Conservation (phyloP, 2,113 vertebrate genomes). For the Trematocara stigmaticum region DNA sequence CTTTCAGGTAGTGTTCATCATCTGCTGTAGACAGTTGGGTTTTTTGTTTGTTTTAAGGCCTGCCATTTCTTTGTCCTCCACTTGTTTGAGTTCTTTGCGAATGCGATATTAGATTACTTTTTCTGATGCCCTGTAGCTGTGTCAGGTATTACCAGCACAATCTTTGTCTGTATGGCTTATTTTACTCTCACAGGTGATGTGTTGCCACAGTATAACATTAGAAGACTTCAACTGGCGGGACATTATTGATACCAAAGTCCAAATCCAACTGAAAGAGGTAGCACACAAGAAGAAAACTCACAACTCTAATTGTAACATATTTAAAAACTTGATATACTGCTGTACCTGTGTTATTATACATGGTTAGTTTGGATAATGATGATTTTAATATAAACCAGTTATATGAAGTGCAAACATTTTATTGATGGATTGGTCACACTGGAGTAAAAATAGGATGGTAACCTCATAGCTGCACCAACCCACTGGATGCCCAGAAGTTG, state of each 20-base stretch:
- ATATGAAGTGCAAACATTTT: background rate
- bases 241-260: constrained; percentile 40
- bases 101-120: background rate
- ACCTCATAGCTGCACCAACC: background rate
- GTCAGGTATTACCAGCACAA: background rate
- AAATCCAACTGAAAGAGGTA: constrained; percentile 54
- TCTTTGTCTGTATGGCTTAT: background rate
- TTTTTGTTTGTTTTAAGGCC: too few relatives aligned
- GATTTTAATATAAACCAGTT: background rate
- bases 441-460: fast-evolving
- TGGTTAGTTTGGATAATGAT: background rate
- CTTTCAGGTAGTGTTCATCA: background rate
- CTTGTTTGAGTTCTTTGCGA: background rate
- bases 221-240: constrained; percentile 54
- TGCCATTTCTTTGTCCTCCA: background rate
- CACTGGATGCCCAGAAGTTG: background rate
- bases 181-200: constrained; percentile 47
- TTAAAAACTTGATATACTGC: background rate
- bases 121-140: background rate
- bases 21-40: too few relatives aligned
- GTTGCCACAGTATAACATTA: constrained; percentile 32
- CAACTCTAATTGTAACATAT: background rate
- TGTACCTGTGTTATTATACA: background rate
- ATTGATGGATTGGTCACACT: background rate
- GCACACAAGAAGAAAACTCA: background rate